Evolutionary conservation across 2,797 vertebrate species (phyloP).

Genomic region (Avahi laniger): DNA sequence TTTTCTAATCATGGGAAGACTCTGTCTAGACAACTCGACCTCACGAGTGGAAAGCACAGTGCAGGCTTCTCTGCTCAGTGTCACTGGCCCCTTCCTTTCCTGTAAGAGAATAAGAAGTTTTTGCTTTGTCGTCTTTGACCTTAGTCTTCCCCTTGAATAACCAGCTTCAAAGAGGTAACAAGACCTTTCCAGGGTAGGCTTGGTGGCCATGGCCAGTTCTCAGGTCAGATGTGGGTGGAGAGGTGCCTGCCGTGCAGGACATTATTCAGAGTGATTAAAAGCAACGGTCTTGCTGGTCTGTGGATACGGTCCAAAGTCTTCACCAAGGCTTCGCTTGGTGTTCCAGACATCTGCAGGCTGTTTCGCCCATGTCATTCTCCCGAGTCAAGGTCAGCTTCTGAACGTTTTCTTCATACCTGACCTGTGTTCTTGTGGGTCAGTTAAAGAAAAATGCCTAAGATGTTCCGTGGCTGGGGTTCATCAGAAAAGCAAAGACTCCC

Average conservation of each 20-base stretch:
- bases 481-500: constrained; percentile 10
- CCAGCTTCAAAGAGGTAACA: neutral
- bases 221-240: neutral
- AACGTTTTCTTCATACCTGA: constrained; percentile 50
- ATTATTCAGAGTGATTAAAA: neutral
- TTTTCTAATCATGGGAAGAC: neutral
- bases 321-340: neutral
- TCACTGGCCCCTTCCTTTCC: neutral
- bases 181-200: neutral
- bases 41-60: neutral
- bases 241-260: neutral
- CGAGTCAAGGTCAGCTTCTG: constrained; percentile 54
- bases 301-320: neutral
- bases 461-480: neutral
- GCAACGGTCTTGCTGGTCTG: neutral
- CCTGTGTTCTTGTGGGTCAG: constrained; percentile 55
- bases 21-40: neutral
- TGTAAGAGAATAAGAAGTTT: neutral
- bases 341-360: constrained; percentile 43
- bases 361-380: neutral
- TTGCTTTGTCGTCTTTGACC: neutral
- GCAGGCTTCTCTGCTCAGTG: neutral
- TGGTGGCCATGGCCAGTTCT: neutral
- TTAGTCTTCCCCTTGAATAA: neutral
- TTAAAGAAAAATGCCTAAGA: constrained; percentile 38